phyloP scores from a whole-genome alignment of 2,113 vertebrate species.

The Sphyrna mokarran region DNA sequence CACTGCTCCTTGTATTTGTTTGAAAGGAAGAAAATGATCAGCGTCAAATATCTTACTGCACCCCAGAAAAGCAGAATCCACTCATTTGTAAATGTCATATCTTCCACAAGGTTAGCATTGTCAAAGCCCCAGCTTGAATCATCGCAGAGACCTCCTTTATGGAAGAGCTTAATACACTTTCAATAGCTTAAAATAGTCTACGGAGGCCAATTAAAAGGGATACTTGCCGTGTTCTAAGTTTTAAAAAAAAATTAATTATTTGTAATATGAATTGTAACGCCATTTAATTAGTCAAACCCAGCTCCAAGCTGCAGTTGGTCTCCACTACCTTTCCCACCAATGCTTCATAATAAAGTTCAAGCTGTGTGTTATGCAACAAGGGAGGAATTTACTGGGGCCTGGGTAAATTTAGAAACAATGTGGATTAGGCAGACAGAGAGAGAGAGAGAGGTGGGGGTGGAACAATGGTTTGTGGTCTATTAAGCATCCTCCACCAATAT shows the following conservation, averaged over 20 bases:
- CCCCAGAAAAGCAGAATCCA: not conserved
- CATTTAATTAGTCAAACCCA: constrained; percentile 24
- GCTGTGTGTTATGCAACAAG: constrained; percentile 29
- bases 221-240: constrained; percentile 26
- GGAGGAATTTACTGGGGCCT: constrained; percentile 22
- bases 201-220: constrained; percentile 17
- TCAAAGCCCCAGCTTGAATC: not conserved
- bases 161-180: not conserved
- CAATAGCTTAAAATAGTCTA: constrained; percentile 29
- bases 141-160: not conserved
- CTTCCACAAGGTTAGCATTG: not conserved
- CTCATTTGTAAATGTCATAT: constrained; percentile 26
- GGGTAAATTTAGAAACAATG: constrained; percentile 28
- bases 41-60: not conserved
- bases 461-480: not conserved
- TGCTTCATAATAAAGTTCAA: constrained; percentile 22
- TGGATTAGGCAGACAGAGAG: not conserved
- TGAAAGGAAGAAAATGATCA: not conserved
- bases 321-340: not conserved
- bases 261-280: constrained; percentile 24
- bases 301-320: constrained; percentile 11
- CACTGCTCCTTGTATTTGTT: not conserved
- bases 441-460: not conserved
- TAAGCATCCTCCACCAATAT: not conserved
- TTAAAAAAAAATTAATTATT: constrained; percentile 34